Evolutionary conservation across 2,797 vertebrate genomes (phyloP), one percentile per base, ranked within the genome.

Genomic region (Cygnus olor): DNA sequence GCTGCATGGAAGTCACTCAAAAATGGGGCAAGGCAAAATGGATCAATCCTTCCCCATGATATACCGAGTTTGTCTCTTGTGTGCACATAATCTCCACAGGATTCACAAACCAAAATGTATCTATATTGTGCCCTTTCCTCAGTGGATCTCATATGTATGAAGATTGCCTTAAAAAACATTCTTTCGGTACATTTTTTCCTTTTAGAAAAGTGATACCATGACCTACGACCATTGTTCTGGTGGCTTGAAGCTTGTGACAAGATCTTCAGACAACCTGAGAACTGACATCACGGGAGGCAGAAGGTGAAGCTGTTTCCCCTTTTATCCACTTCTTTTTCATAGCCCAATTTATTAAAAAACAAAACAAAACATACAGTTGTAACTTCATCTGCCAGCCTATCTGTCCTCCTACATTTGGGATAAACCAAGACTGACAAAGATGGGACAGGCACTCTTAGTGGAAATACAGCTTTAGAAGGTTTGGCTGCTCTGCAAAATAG

Each of bases 91-190:
- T 81, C 21, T 73, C 27, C 80, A 40, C 54, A 30, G 79, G 85
- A 95, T 83, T 81, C 83, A 22, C 11, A 51, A 88, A 81, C 11
- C 30, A 90, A 81, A 84, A 94, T 83, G 74, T 78, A 92, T 45
- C 27, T 27, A 51, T 53, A 27, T 15, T 12, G 6, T 72, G 42
- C 56, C 21, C 40, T 91, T 87, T 87, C 10, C 30, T 77, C 56
- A 86, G 17, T 28, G 34, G 53, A 38, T 22, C 60, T 89, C 69
- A 66, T 16, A 61, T 28, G 18, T 30, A 65, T n/a, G 71, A 82
- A 84, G 12, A 34, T 40, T 76, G 21, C 36, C 10, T 66, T 47
- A 57, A 74, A 85, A n/a, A n/a, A 3, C 68, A 19, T 58, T 84
- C 24, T 72, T 57, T 47, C 0, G 2, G 3, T 51, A 49, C 21